A percentile compares a stretch with the other conserved stretches of the same genome.
These are phyloP conservation scores for Ctenodactylus gundi DNA, from an alignment of 2,113 vertebrate genomes.

Conservation along the genomic window DNA sequence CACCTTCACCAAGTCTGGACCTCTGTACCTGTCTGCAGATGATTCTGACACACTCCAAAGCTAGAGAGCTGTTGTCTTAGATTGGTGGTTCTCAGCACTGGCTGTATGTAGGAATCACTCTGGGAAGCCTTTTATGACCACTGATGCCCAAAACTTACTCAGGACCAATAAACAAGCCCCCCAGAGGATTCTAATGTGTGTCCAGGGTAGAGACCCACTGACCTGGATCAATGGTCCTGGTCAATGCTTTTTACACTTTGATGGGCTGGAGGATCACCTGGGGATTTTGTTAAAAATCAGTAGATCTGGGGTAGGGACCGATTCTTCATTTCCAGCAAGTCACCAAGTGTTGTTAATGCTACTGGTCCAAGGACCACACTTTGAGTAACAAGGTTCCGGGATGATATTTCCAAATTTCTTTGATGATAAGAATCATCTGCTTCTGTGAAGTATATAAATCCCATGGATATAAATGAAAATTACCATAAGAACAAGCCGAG, in stretches of 20 bases:
- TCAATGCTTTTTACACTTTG: neutral
- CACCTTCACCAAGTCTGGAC: neutral
- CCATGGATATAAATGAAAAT: neutral
- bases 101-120: neutral
- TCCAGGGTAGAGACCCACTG: neutral
- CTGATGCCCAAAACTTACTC: neutral
- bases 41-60: neutral
- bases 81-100: neutral
- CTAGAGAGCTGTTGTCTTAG: neutral
- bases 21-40: neutral
- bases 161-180: neutral
- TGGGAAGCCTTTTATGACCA: neutral
- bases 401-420: neutral
- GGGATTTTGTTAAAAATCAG: neutral
- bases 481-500: neutral
- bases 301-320: neutral
- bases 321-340: neutral
- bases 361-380: neutral
- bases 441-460: neutral
- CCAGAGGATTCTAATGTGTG: neutral
- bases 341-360: neutral
- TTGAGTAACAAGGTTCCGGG: neutral
- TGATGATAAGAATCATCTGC: neutral
- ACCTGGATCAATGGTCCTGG: neutral
- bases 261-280: neutral